Percentiles rank a stretch among this genome's conserved stretches.
Conservation (phyloP, 2,888 invertebrate species). For the Microctonus aethiopoides region DNA sequence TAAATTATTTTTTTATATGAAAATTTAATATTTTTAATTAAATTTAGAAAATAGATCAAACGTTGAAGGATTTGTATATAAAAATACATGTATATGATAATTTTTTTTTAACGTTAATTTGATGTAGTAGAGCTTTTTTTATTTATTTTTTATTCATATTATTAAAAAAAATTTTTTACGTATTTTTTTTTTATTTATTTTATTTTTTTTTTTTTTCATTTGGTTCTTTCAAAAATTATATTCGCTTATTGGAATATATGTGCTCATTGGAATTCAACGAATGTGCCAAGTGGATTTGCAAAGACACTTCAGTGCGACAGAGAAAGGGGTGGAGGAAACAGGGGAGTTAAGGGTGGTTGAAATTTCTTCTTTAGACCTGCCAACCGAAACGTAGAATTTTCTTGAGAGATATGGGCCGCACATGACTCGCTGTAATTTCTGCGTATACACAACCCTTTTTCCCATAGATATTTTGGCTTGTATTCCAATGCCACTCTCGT, state of each 20-base stretch:
- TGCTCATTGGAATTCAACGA: slow-evolving; percentile 46
- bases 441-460: slow-evolving; percentile 33
- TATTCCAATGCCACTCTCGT: slow-evolving; percentile 39
- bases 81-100: too few relatives aligned
- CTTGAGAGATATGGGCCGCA: slow-evolving; percentile 45
- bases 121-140: not conserved
- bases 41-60: too few relatives aligned
- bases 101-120: not conserved
- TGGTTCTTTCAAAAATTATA: not conserved
- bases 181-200: too few relatives aligned
- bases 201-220: not conserved
- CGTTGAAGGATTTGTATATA: too few relatives aligned
- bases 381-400: slow-evolving; percentile 36
- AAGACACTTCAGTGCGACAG: too few relatives aligned
- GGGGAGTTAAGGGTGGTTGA: slow-evolving; percentile 32
- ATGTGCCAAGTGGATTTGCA: slow-evolving; percentile 51
- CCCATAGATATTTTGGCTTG: slow-evolving; percentile 43
- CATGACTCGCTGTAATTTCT: slow-evolving; percentile 48
- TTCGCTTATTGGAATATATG: slow-evolving; percentile 36
- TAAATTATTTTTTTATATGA: too few relatives aligned
- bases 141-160: too few relatives aligned
- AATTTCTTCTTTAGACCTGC: slow-evolving; percentile 18
- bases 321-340: not conserved
- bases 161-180: too few relatives aligned
- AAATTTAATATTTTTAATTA: too few relatives aligned